Percentiles rank a stretch among this genome's conserved stretches.
These are phyloP conservation scores for Actinemys pallida DNA, from an alignment of 2,113 vertebrate genomes.

Conservation along the genomic window DNA sequence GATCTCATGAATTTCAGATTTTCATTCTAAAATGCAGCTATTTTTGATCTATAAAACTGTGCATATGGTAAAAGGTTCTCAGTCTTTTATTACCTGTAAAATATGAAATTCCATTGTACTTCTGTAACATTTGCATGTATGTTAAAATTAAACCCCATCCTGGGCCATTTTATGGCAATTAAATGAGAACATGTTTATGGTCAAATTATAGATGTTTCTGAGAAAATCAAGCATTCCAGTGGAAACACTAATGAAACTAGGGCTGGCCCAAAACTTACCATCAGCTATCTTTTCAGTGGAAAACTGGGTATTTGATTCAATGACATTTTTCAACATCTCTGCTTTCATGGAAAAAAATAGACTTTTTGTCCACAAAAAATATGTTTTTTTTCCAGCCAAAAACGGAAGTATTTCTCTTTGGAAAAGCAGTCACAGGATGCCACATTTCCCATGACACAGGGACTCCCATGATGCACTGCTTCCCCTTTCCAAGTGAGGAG, in stretches of 20 bases:
- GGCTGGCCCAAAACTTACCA: background rate
- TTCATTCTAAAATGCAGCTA: background rate
- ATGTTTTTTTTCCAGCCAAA: background rate
- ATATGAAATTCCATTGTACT: background rate
- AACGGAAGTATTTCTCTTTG: background rate
- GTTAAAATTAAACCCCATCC: background rate
- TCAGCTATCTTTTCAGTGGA: background rate
- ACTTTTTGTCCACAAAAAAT: background rate
- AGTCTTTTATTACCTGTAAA: background rate
- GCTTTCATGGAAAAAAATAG: slow-evolving; percentile 14
- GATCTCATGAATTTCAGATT: background rate
- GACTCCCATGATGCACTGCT: background rate
- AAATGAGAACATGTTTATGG: background rate
- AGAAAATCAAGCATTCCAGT: background rate
- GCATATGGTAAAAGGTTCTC: background rate
- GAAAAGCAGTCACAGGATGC: too few relatives aligned
- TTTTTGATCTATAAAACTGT: background rate
- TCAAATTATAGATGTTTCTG: background rate
- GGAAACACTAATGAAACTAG: background rate
- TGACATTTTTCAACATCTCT: background rate
- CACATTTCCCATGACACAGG: background rate
- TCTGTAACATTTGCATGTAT: background rate
- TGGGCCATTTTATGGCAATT: background rate
- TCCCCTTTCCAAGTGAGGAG: background rate
- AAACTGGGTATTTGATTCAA: background rate